phyloP scores from a whole-genome alignment of 2,797 vertebrate genomes.

The Catamblyrhynchus diadema region DNA sequence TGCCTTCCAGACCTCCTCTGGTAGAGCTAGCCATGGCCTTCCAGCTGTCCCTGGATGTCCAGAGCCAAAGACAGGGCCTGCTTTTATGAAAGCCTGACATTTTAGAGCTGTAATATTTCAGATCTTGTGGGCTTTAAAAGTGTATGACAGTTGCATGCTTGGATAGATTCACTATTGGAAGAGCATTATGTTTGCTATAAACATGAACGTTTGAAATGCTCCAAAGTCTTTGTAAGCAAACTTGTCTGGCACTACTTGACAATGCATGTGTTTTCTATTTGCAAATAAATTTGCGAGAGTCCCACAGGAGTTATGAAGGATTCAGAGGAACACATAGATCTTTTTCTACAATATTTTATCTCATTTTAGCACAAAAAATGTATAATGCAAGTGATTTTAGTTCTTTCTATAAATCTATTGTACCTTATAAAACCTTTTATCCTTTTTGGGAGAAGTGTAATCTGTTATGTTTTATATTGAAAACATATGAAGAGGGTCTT shows the following conservation, averaged over 20 bases:
- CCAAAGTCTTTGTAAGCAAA: slow-evolving; percentile 63
- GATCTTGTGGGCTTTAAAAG: slow-evolving; percentile 28
- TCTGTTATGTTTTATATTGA: slow-evolving; percentile 32
- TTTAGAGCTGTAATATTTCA: background rate
- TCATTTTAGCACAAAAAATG: background rate
- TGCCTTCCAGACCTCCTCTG: background rate
- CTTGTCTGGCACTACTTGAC: slow-evolving; percentile 43
- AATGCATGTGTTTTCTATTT: slow-evolving; percentile 60
- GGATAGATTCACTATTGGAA: slow-evolving; percentile 32
- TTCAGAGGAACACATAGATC: slow-evolving; percentile 35
- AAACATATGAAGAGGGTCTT: slow-evolving; percentile 43
- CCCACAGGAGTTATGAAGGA: slow-evolving; percentile 47
- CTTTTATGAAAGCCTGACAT: background rate
- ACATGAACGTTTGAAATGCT: slow-evolving; percentile 36
- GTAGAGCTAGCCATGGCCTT: background rate
- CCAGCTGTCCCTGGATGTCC: background rate
- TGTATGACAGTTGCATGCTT: slow-evolving; percentile 33
- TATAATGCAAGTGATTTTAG: slow-evolving; percentile 12
- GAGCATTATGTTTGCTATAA: slow-evolving; percentile 41
- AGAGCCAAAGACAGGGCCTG: background rate
- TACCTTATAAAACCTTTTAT: slow-evolving; percentile 58
- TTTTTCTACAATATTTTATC: slow-evolving; percentile 37
- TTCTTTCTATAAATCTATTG: slow-evolving; percentile 61
- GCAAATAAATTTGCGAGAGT: slow-evolving; percentile 44
- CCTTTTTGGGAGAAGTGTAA: slow-evolving; percentile 34